phyloP scores from a whole-genome alignment of 2,797 vertebrate genomes.

The Loris lydekkerianus region DNA sequence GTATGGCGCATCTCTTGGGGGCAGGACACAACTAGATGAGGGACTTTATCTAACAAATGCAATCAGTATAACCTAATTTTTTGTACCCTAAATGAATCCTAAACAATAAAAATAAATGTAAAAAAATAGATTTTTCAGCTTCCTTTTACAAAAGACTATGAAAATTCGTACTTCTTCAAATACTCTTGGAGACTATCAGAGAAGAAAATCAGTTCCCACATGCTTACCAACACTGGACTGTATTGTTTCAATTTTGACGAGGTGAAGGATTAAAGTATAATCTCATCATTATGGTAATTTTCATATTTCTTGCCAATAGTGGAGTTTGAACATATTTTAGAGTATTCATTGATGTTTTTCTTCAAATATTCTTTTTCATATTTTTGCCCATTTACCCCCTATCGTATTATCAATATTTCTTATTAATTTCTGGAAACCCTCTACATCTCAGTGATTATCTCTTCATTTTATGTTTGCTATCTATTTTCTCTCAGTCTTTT shows the following conservation, averaged over 20 bases:
- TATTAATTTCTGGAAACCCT: neutral
- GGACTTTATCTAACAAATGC: too few species aligned
- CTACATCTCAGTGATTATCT: neutral
- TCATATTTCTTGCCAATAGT: neutral
- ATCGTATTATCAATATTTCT: neutral
- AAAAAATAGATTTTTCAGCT: neutral
- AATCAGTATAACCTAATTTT: too few species aligned
- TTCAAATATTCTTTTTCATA: conserved; percentile 2
- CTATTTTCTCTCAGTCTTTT: conserved; percentile 3
- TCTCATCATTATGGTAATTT: neutral
- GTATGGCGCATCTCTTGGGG: too few species aligned
- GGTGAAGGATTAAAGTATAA: neutral
- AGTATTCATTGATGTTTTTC: neutral
- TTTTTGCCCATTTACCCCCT: neutral
- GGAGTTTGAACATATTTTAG: neutral
- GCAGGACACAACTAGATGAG: too few species aligned
- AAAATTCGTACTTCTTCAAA: neutral
- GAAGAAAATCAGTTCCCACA: neutral
- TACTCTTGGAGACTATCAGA: neutral
- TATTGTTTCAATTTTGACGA: neutral
- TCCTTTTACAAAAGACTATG: neutral
- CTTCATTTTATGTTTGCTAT: neutral
- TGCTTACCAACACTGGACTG: neutral
- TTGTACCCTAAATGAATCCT: too few species aligned
- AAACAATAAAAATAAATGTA: too few species aligned